Conservation (phyloP, 1,140 invertebrate genomes). For the Drosophila nigrodunni region DNA sequence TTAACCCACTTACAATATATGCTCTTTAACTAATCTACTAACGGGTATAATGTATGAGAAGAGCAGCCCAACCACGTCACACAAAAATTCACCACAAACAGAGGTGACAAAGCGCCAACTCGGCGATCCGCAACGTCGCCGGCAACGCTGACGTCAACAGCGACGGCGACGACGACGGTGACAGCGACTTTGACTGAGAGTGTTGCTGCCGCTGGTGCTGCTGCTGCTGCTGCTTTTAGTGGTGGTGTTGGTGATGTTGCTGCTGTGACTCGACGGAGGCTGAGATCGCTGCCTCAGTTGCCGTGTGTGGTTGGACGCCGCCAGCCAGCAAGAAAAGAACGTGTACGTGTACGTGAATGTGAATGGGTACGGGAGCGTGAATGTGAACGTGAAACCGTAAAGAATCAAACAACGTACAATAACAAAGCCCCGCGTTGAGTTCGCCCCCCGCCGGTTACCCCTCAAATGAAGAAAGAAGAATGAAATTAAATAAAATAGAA, state of each 20-base stretch:
- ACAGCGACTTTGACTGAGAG: neutral
- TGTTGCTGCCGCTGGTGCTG: neutral
- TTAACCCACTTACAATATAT: too few species aligned
- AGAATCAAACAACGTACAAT: slow-evolving; percentile 10
- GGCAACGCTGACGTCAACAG: neutral
- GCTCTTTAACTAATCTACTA: too few species aligned
- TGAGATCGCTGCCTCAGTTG: slow-evolving; percentile 55
- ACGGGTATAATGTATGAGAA: neutral
- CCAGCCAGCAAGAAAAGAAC: slow-evolving; percentile 53
- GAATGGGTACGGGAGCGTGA: neutral
- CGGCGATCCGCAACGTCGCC: slow-evolving; percentile 14
- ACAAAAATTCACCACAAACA: slow-evolving; percentile 42
- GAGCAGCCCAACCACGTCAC: slow-evolving; percentile 20
- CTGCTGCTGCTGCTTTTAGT: slow-evolving; percentile 5
- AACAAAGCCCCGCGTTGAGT: neutral
- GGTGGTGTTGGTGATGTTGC: slow-evolving; percentile 18
- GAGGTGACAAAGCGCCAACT: slow-evolving; percentile 64
- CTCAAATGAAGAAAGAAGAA: neutral
- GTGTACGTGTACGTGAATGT: slow-evolving; percentile 5
- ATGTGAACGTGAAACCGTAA: slow-evolving; percentile 2
- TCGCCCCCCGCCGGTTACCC: neutral
- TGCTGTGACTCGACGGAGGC: slow-evolving; percentile 12
- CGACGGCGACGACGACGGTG: slow-evolving; percentile 1
- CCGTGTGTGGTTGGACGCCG: slow-evolving; percentile 73
- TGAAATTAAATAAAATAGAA: neutral